Base-by-base conservation (phyloP, 2,888 invertebrate species). In the Lottia gigantea region DNA sequence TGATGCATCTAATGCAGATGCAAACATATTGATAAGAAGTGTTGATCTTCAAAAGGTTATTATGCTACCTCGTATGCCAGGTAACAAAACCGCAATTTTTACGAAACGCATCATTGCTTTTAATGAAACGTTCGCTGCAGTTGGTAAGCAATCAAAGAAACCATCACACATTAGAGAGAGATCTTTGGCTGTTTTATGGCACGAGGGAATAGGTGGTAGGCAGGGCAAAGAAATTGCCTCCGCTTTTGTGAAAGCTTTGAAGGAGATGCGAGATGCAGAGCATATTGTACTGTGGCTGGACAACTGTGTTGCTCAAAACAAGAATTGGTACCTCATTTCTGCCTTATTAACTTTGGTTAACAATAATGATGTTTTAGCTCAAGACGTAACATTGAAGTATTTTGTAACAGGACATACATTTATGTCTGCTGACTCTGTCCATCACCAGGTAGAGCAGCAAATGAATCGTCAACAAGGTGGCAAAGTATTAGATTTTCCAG, bases 401-500 rank as follows among this genome's bases (percentile, higher is more conserved):
- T 55, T 66, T 31, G 67, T 67, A 23, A 3, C 66, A 46, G 66
- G n/a, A n/a, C n/a, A n/a, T n/a, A n/a, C n/a, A n/a, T n/a, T n/a
- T n/a, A n/a, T n/a, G n/a, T n/a, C n/a, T 61, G 15, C 71, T 46
- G 14, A 71, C 62, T 16, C 46, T 68, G n/a, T 68, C 8, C 67
- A 71, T 40, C 61, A 45, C 46, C 2, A 23, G n/a, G 55, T 71
- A 23, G 71, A 71, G 31, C 19, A n/a, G 15, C 26, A 49, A 47
- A 68, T 71, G 55, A 49, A 62, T 25, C 16, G 15, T 14, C 49
- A 19, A 1, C 49, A 4, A 47, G 46, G 31, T 4, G 46, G 62
- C 63, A 71, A 67, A 23, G 55, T 71, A 16, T 67, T 55, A 1
- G 63, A 71, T 46, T 70, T 70, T 62, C 45, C 12, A 25, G 66